These are phyloP conservation scores for Watsonalla binaria DNA, from an alignment of 2,888 invertebrate species.

Conservation along the genomic window DNA sequence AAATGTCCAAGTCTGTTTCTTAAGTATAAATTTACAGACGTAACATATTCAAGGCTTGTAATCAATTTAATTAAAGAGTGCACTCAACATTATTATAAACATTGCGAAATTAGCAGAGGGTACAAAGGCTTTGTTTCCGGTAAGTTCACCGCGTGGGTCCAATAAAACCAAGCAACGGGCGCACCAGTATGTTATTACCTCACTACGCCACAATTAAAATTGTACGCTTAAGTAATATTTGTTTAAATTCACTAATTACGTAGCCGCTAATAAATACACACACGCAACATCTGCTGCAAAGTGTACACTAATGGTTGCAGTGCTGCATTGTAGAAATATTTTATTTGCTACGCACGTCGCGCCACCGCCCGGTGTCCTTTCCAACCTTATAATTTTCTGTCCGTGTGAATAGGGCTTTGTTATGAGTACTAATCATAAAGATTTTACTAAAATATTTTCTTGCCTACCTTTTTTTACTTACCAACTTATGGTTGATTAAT, in stretches of 20 bases:
- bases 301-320: constrained; percentile 41
- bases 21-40: too few relatives aligned
- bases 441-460: not conserved
- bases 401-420: constrained; percentile 43
- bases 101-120: constrained; percentile 4
- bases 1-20: not conserved
- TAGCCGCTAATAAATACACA: constrained; percentile 69
- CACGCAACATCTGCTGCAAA: constrained; percentile 64
- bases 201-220: constrained; percentile 59
- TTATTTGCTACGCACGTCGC: constrained; percentile 55
- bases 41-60: not conserved
- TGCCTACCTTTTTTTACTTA: not conserved
- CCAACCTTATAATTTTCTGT: constrained; percentile 56
- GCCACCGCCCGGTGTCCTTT: constrained; percentile 21
- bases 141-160: constrained; percentile 21
- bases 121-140: constrained; percentile 35
- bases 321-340: constrained; percentile 55
- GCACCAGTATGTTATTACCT: constrained; percentile 49
- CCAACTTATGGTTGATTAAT: constrained; percentile 8
- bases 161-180: constrained; percentile 29
- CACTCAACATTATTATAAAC: constrained; percentile 3
- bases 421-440: not conserved
- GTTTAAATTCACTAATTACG: constrained; percentile 74
- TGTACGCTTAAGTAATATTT: constrained; percentile 71
- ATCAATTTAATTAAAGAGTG: not conserved